Base-by-base conservation (phyloP, 2,113 vertebrate species). In the Cygnus atratus region DNA sequence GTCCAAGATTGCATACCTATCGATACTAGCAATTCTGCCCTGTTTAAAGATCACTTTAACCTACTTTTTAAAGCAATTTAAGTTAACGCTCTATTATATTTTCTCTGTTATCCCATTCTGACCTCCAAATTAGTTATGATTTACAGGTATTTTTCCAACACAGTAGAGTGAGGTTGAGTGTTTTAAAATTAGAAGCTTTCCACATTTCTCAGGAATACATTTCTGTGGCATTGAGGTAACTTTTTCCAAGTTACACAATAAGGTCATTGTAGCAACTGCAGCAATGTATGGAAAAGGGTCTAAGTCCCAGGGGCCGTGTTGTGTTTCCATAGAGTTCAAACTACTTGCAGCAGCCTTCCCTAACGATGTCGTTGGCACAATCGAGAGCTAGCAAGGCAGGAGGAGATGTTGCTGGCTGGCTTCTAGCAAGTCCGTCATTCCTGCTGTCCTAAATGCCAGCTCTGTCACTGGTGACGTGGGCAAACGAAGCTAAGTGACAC, bases 241-340 rank as follows among this genome's bases (percentile, higher is more conserved):
- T 90, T 84, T 88, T 77, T 90, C 92, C 85, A 55, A 78, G 73
- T 95, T 84, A 70, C 83, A 68, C 86, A 81, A 2, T 7, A 29
- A 84, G 58, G 65, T 84, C 81, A 58, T 20, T 39, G 84, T 37
- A 41, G 66, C 43, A 67, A 28, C 61, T 52, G 46, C 68, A 75
- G 73, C 54, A 13, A 71, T 5, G 48, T 37, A 78, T 76, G 88
- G 86, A 77, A 82, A 89, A 76, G 76, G 93, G 39, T 65, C 4
- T 0, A 82, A 95, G 76, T 88, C 73, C 88, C 15, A 29, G 24
- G 67, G 83, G 58, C 80, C 83, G 66, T 88, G 92, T 76, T 96
- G 73, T 95, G 70, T 93, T 96, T 83, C 82, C 90, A 79, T 33
- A 83, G 96, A 82, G 61, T 52, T 77, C 58, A 35, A 93, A 82